A percentile compares a stretch with the other conserved stretches of the same genome.
phyloP scores from a whole-genome alignment of 2,888 invertebrate genomes.

The Ophion slaviceki region DNA sequence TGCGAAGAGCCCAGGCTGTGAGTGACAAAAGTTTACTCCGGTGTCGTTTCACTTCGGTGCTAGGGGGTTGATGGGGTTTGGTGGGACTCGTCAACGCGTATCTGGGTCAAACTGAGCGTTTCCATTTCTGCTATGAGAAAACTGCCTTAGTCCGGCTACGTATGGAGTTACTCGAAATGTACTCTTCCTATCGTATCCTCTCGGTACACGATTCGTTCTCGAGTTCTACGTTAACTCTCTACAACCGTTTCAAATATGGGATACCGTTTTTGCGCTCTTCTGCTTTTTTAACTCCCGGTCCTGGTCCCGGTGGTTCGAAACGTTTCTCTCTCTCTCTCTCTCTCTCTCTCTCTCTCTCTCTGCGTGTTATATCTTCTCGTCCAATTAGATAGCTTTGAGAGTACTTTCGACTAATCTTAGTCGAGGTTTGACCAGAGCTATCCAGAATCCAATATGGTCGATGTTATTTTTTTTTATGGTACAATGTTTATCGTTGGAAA shows the following conservation, averaged over 20 bases:
- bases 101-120: slow-evolving; percentile 52
- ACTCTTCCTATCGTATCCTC: slow-evolving; percentile 13
- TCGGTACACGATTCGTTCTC: background rate
- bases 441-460: background rate
- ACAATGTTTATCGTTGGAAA: background rate
- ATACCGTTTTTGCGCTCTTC: background rate
- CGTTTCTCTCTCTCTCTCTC: no score
- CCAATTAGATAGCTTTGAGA: background rate
- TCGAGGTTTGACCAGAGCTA: background rate
- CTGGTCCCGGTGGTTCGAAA: background rate
- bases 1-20: slow-evolving; percentile 48
- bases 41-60: slow-evolving; percentile 30
- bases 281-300: background rate
- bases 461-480: slow-evolving; percentile 15
- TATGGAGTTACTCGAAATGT: slow-evolving; percentile 52
- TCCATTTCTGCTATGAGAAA: slow-evolving; percentile 37
- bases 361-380: background rate
- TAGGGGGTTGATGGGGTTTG: background rate
- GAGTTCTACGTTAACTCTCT: slow-evolving; percentile 6
- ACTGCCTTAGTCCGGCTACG: background rate
- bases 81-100: slow-evolving; percentile 31
- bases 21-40: slow-evolving; percentile 43
- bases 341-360: background rate
- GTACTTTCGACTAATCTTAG: background rate
- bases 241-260: background rate